These are phyloP conservation scores for Pelodiscus sinensis DNA, from an alignment of 2,113 vertebrate genomes.

Conservation along the genomic window DNA sequence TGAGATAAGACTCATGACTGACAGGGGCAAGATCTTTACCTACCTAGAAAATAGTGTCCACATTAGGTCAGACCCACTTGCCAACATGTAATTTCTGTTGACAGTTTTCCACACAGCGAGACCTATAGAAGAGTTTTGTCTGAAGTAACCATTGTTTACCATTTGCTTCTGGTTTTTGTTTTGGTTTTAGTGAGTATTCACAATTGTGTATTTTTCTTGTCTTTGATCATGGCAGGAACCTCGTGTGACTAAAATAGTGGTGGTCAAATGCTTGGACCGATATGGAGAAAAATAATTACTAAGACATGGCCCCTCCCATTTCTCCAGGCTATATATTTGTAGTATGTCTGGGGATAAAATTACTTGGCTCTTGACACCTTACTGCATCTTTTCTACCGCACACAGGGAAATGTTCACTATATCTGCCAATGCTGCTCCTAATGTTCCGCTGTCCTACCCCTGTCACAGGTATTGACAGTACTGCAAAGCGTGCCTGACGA, in stretches of 20 bases:
- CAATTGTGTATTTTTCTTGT: neutral
- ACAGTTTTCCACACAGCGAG: neutral
- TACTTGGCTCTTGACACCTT: neutral
- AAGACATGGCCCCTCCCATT: neutral
- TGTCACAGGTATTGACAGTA: neutral
- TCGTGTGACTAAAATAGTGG: neutral
- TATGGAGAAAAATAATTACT: neutral
- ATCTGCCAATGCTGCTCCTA: neutral
- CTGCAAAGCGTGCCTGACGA: neutral
- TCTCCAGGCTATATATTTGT: neutral
- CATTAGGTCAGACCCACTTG: neutral
- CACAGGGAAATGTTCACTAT: neutral
- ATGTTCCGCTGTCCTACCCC: neutral
- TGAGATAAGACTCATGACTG: neutral
- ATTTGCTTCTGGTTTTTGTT: neutral
- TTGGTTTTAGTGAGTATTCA: neutral
- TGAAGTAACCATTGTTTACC: neutral
- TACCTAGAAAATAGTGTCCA: neutral
- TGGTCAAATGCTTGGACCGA: neutral
- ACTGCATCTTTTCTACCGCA: neutral
- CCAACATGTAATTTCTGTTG: too few species aligned
- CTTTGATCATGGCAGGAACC: neutral
- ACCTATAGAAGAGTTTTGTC: neutral
- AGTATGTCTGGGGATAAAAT: neutral
- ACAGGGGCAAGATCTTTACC: neutral